Percentiles rank a stretch among this genome's conserved stretches.
Conservation (phyloP, 1,140 invertebrate genomes). For the Caenorhabditis briggsae region DNA sequence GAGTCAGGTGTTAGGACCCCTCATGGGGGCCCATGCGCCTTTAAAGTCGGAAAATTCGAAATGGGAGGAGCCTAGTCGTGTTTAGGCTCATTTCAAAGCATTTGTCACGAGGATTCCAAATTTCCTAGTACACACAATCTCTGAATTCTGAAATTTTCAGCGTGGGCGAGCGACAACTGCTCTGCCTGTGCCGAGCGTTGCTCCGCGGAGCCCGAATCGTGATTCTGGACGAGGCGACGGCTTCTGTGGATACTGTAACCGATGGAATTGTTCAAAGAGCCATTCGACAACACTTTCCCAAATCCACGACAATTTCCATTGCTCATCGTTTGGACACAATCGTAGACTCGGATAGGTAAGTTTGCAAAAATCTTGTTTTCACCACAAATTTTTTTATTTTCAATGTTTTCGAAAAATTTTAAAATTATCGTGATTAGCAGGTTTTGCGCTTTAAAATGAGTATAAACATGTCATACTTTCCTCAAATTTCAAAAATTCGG, state of each 20-base stretch:
- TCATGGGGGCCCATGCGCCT: no score
- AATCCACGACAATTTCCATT: slow-evolving; percentile 45
- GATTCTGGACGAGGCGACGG: slow-evolving; percentile 56
- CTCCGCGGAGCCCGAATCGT: slow-evolving; percentile 41
- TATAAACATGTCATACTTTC: no score
- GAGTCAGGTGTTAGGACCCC: no score
- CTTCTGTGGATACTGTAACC: slow-evolving; percentile 56
- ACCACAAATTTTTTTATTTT: not conserved
- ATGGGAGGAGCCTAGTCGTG: no score
- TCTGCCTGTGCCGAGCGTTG: slow-evolving; percentile 45
- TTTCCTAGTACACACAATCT: not conserved
- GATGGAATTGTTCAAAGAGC: slow-evolving; percentile 51
- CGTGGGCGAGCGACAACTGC: slow-evolving; percentile 55
- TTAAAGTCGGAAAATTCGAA: no score
- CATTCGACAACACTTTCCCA: slow-evolving; percentile 55
- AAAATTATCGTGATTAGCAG: no score
- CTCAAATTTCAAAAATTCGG: no score
- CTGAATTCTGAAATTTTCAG: not conserved
- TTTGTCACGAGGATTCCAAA: no score
- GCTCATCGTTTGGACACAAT: slow-evolving; percentile 59
- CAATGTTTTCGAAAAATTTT: no score
- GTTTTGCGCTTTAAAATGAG: no score
- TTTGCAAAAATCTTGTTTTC: not conserved
- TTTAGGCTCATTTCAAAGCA: no score
- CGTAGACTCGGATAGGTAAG: slow-evolving; percentile 55